Conservation (phyloP, 2,888 invertebrate genomes). For the Leistus spinibarbis region DNA sequence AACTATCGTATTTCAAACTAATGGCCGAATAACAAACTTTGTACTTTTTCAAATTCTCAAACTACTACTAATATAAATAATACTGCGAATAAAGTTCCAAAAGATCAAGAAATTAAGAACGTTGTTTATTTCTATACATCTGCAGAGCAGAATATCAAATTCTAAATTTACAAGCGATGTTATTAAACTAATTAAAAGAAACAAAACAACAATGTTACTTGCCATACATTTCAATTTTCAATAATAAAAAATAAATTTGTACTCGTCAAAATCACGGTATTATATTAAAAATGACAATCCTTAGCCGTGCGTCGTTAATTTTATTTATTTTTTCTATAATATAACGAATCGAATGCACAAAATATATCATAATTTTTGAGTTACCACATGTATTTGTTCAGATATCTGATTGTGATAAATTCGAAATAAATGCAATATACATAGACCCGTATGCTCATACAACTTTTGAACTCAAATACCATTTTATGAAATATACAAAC, state of each 20-base stretch:
- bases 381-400: neutral
- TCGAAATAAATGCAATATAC: neutral
- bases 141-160: neutral
- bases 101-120: neutral
- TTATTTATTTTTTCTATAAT: neutral
- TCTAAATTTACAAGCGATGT: neutral
- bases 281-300: neutral
- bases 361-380: neutral
- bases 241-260: slow-evolving; percentile 1
- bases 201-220: neutral
- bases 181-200: neutral
- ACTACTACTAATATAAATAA: neutral
- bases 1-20: neutral
- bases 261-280: neutral
- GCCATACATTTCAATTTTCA: neutral
- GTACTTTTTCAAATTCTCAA: neutral
- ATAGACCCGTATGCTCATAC: neutral
- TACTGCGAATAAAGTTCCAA: neutral
- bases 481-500: neutral
- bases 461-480: neutral
- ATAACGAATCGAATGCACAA: neutral
- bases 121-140: neutral
- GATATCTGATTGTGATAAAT: neutral
- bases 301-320: neutral
- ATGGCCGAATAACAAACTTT: neutral